phyloP scores from a whole-genome alignment of 2,113 vertebrate species.

The Chascanopsetta lugubris region DNA sequence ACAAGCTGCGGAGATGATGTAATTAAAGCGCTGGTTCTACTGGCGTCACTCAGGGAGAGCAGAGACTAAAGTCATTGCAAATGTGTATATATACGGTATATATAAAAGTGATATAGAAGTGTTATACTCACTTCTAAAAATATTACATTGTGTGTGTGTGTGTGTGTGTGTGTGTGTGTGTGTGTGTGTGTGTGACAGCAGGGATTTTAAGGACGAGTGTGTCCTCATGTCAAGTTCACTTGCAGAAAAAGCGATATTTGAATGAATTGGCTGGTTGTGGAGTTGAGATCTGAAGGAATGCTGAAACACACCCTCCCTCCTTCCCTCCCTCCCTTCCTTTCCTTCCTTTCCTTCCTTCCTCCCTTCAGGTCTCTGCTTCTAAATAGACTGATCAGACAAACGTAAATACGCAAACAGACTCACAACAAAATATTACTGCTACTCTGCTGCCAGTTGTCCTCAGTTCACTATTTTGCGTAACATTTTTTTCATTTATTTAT shows the following conservation, averaged over 20 bases:
- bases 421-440: not conserved
- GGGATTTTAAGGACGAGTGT: not conserved
- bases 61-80: not conserved
- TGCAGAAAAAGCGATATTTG: not conserved
- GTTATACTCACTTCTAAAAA: too few species aligned
- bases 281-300: too few species aligned
- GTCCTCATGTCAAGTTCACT: not conserved
- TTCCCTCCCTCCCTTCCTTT: too few species aligned
- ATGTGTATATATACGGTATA: too few species aligned
- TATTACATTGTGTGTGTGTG: too few species aligned
- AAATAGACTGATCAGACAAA: not conserved
- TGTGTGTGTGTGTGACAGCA: slow-evolving; percentile 10
- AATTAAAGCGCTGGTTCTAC: not conserved
- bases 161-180: too few species aligned
- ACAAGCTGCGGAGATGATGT: not conserved
- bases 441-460: not conserved
- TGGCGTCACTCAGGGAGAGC: not conserved
- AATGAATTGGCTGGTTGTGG: too few species aligned
- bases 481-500: too few species aligned
- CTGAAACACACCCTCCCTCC: not conserved
- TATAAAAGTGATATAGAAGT: too few species aligned
- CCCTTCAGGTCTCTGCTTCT: not conserved
- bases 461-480: not conserved
- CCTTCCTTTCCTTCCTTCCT: too few species aligned
- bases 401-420: not conserved